Evolutionary conservation across 1,140 invertebrate species (phyloP), one percentile per base, ranked within the genome.

Genomic region (Triops longicaudatus): DNA sequence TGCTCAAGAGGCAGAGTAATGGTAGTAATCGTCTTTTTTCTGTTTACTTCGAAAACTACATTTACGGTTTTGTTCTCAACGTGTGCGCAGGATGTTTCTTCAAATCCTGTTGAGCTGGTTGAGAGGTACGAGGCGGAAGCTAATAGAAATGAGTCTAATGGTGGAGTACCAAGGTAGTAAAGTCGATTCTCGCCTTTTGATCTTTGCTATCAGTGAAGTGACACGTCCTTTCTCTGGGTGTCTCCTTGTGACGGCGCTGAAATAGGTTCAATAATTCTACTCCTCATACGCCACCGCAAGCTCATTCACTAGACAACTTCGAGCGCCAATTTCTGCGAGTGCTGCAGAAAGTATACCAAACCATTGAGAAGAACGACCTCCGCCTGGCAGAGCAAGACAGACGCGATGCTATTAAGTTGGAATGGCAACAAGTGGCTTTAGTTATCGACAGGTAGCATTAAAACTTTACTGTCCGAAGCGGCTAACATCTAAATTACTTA

Each of bases 381-480:
- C 80, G 88, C 41, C 79, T 88, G 28, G 83, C 84, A 6, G 87
- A 89, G 76, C 86, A 88, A 79, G 88, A 89, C 79, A 80, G 85
- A 37, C 80, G 85, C 74, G 88, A 90, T 78, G 83, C 83, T 63
- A 85, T 87, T 76, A 86, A 85, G 78, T 80, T 86, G 41, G 88
- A 90, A 79, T 89, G 88, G 88, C 87, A 89, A 81, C 87, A 88
- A 80, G 84, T 88, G 41, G 88, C 88, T 1, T 81, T 88, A 17
- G 86, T 89, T 6, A 82, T 89, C 6, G 88, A 89, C 81, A 83
- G 88, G 77, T 83, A 28, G 50, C 10, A 0, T 22, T n/a, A 26
- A 4, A 4, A 27, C 14, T 27, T 12, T 41, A 26, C 73, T 73
- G 3, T n/a, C 27, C 12, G 27, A 12, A 73, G n/a, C 14, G 26